Conservation (phyloP, 2,888 invertebrate genomes). For the Archips crataeganus region DNA sequence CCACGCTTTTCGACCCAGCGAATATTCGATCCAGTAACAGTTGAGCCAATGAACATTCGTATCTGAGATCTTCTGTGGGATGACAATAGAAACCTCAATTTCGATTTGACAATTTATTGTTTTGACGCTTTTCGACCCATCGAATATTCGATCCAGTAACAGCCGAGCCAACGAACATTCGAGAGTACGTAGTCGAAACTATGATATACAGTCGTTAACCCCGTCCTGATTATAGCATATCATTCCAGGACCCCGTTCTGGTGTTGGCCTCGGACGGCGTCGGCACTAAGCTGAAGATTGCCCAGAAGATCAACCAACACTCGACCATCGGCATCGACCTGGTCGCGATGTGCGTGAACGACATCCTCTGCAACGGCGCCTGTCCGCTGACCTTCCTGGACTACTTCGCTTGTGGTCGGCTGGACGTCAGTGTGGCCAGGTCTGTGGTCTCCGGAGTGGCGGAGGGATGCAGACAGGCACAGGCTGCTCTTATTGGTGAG, state of each 20-base stretch:
- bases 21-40: too few species aligned
- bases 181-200: too few species aligned
- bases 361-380: slow-evolving; percentile 97
- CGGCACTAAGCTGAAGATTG: slow-evolving; percentile 98
- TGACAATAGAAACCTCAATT: too few species aligned
- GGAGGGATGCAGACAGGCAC: slow-evolving; percentile 93
- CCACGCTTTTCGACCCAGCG: too few species aligned
- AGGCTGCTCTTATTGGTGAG: slow-evolving; percentile 94
- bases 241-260: slow-evolving; percentile 90
- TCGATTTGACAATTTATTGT: too few species aligned
- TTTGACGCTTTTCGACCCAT: too few species aligned
- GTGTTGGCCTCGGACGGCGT: slow-evolving; percentile 99
- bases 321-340: slow-evolving; percentile 96
- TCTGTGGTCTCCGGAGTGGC: slow-evolving; percentile 93
- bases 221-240: too few species aligned
- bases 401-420: slow-evolving; percentile 96
- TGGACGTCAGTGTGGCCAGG: slow-evolving; percentile 89
- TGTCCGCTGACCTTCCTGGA: slow-evolving; percentile 98
- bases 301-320: slow-evolving; percentile 91
- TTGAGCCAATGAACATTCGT: too few species aligned
- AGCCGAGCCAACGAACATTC: too few species aligned
- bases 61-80: too few species aligned
- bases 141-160: too few species aligned
- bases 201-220: too few species aligned
- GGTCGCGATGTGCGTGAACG: slow-evolving; percentile 99